These are phyloP conservation scores for Cyanocitta stelleri DNA, from an alignment of 2,113 vertebrate genomes.

Conservation along the genomic window DNA sequence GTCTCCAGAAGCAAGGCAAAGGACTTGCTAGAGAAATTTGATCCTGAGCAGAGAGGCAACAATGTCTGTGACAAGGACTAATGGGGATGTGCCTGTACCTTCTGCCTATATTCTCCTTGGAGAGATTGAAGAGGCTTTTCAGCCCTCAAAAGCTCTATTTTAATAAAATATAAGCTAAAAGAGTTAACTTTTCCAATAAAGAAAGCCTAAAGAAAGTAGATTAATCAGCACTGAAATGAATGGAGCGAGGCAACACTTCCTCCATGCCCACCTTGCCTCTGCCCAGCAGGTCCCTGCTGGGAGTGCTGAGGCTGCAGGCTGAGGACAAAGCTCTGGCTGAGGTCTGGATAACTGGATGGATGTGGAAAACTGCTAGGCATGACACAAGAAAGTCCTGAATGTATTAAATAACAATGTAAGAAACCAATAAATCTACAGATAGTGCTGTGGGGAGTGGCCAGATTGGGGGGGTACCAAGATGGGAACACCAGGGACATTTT, in stretches of 20 bases:
- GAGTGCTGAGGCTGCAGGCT: background rate
- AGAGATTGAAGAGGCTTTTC: background rate
- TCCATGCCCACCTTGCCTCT: background rate
- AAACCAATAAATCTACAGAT: background rate
- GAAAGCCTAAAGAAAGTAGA: background rate
- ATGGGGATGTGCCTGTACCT: background rate
- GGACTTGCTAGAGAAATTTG: background rate
- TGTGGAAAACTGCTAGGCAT: background rate
- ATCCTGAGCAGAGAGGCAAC: background rate
- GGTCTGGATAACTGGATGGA: background rate
- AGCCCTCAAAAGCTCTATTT: background rate
- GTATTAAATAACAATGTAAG: background rate
- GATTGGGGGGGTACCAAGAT: too few relatives aligned
- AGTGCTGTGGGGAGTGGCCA: background rate
- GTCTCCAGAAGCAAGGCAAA: background rate
- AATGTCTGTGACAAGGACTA: background rate
- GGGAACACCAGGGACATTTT: background rate
- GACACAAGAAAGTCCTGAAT: background rate
- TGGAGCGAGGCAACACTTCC: background rate
- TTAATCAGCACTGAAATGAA: background rate
- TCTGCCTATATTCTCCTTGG: background rate
- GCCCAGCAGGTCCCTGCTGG: background rate
- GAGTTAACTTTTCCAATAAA: background rate
- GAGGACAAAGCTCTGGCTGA: background rate
- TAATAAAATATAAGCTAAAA: background rate